Percentiles rank a stretch among this genome's conserved stretches.
Evolutionary conservation across 2,797 vertebrate genomes (phyloP).

Genomic region (Glyptemys insculpta): DNA sequence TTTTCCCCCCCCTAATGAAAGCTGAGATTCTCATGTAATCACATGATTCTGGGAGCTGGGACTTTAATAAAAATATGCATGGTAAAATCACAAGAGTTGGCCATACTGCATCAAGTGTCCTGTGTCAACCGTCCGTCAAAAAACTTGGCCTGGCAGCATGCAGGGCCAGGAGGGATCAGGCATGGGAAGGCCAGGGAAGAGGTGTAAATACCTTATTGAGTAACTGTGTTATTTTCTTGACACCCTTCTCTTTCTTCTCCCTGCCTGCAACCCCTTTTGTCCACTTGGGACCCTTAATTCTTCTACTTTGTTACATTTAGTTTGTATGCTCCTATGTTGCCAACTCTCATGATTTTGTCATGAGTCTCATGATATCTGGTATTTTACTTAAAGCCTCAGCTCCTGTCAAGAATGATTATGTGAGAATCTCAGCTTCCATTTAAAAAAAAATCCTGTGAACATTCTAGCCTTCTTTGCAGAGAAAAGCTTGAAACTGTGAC

Average conservation of each 20-base stretch:
- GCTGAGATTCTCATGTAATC: not conserved
- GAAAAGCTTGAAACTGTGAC: not conserved
- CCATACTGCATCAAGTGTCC: not conserved
- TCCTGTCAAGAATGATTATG: not conserved
- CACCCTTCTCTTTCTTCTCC: accelerated
- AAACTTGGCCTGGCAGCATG: accelerated
- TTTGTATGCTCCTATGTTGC: not conserved
- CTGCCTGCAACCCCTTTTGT: not conserved
- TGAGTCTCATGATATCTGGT: not conserved
- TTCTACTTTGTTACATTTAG: not conserved
- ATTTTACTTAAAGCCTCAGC: not conserved
- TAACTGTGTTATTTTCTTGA: not conserved
- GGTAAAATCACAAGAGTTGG: not conserved
- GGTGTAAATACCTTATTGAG: not conserved
- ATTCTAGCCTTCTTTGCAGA: not conserved
- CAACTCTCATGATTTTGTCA: not conserved
- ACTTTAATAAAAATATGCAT: not conserved
- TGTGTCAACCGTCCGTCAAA: not conserved
- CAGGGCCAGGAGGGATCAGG: not conserved
- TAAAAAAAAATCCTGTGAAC: not conserved
- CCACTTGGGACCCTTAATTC: not conserved
- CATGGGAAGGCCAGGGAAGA: not conserved
- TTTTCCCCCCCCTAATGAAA: conserved; percentile 3
- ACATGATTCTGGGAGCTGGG: accelerated
- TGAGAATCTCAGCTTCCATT: not conserved